A percentile compares a stretch with the other conserved stretches of the same genome.
These are phyloP conservation scores for Catostomus latipinnis DNA, from an alignment of 2,797 vertebrate genomes.

Conservation along the genomic window DNA sequence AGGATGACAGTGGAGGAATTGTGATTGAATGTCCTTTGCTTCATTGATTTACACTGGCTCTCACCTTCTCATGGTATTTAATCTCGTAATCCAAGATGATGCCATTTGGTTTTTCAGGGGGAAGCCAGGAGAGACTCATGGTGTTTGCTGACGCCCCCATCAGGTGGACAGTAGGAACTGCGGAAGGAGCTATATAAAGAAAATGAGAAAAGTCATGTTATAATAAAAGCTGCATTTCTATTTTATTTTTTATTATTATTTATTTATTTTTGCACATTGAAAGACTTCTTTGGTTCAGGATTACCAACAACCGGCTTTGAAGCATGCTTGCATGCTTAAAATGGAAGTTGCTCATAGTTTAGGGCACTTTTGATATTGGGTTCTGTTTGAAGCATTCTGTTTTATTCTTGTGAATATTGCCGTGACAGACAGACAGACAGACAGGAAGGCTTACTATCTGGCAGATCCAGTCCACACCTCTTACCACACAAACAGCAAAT, in stretches of 20 bases:
- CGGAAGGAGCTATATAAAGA: slow-evolving; percentile 85
- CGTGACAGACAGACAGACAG: slow-evolving; percentile 66
- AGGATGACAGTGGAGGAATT: slow-evolving; percentile 25
- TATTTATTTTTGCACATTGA: too few species aligned
- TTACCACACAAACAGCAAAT: background rate
- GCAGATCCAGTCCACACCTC: slow-evolving; percentile 40
- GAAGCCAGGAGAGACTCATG: slow-evolving; percentile 95
- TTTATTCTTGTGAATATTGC: slow-evolving; percentile 57
- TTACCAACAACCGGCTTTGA: slow-evolving; percentile 23
- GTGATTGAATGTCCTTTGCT: slow-evolving; percentile 66
- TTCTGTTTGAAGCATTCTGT: too few species aligned
- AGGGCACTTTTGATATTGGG: background rate
- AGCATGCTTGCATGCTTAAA: slow-evolving; percentile 5
- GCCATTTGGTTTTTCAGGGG: slow-evolving; percentile 94
- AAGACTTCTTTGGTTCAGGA: slow-evolving; percentile 11
- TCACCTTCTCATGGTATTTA: slow-evolving; percentile 98
- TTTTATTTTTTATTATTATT: background rate
- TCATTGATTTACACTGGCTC: slow-evolving; percentile 62
- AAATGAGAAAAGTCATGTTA: slow-evolving; percentile 36
- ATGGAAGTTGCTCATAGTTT: slow-evolving; percentile 1
- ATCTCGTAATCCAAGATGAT: slow-evolving; percentile 99
- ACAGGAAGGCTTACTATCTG: slow-evolving; percentile 65
- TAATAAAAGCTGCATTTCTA: slow-evolving; percentile 50
- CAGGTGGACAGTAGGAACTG: slow-evolving; percentile 91
- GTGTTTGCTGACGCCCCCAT: slow-evolving; percentile 92